Evolutionary conservation across 2,113 vertebrate species (phyloP).

Genomic region (Notarius lentiginosus): DNA sequence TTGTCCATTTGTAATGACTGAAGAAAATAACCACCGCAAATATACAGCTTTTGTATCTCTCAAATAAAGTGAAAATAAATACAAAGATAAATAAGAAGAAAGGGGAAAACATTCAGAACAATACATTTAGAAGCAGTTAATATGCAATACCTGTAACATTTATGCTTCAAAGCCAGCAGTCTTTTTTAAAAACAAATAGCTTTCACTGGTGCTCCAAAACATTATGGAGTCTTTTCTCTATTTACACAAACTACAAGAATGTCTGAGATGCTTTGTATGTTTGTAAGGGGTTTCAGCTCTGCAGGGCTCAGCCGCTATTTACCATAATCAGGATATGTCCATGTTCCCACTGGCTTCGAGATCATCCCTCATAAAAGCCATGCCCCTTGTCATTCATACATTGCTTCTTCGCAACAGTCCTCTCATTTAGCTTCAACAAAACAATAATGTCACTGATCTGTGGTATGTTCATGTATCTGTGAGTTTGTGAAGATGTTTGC

Average conservation of each 20-base stretch:
- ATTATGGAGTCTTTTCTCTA: slow-evolving; percentile 18
- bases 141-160: slow-evolving; percentile 36
- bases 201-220: slow-evolving; percentile 39
- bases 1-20: not conserved
- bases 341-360: slow-evolving; percentile 30
- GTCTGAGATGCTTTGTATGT: not conserved
- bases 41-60: slow-evolving; percentile 20
- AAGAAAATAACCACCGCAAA: not conserved
- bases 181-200: slow-evolving; percentile 48
- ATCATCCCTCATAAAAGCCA: slow-evolving; percentile 31
- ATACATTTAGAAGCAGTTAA: slow-evolving; percentile 41
- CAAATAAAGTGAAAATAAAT: slow-evolving; percentile 50
- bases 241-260: slow-evolving; percentile 32
- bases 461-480: not conserved
- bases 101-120: slow-evolving; percentile 15
- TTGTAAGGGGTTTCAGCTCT: slow-evolving; percentile 11
- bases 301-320: slow-evolving; percentile 5
- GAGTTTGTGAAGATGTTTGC: slow-evolving; percentile 7
- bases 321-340: slow-evolving; percentile 4
- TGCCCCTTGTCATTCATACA: not conserved
- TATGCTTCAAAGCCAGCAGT: slow-evolving; percentile 37
- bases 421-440: slow-evolving; percentile 24
- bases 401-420: slow-evolving; percentile 28
- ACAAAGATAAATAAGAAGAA: slow-evolving; percentile 49
- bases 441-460: not conserved